Base-by-base conservation (phyloP, 2,797 vertebrate genomes). In the Sebastes glaucus region DNA sequence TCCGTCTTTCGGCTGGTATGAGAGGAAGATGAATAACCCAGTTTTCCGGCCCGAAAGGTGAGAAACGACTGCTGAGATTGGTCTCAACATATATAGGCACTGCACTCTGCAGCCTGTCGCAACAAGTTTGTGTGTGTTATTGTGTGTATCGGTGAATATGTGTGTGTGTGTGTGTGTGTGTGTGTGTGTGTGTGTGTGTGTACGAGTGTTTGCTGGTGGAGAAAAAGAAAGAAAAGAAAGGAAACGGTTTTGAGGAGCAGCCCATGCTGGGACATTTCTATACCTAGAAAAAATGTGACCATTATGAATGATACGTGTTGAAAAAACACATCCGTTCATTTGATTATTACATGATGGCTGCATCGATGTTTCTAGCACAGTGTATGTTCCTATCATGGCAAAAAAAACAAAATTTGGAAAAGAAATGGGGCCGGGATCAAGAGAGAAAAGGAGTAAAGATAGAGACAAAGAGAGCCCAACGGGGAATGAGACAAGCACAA, bases 21-120 rank as follows among this genome's bases (percentile, higher is more conserved):
- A 73, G 55, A 83, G 73, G 67, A 90, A 77, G 84, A 91, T 71
- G 56, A 73, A 89, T 77, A 56, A 70, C 70, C 5, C 8, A 10
- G 49, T 30, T 33, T 57, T 77, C 59, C 4, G 8, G 32, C 42
- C 30, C 5, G 33, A 87, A 53, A 82, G 65, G 62, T 85, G 80
- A 87, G 53, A 86, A 79, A 85, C 69, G 53, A 67, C 25, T 2
- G 23, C 20, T 16, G 32, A 52, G 69, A 84, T 76, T 75, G 73
- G 42, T 74, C 59, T 71, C 63, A 87, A 38, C 72, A 38, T 65
- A 42, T 71, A 59, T 13, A 8, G 18, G 81, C 75, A 25, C 42
- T 27, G 60, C 72, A 55, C 57, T 71, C 53, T 42, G 65, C 52
- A 13, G 60, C 35, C 73, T 83, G 77, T 79, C 60, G 22, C 46